Conservation (phyloP, 2,888 invertebrate species). For the Ormyrus pomaceus region DNA sequence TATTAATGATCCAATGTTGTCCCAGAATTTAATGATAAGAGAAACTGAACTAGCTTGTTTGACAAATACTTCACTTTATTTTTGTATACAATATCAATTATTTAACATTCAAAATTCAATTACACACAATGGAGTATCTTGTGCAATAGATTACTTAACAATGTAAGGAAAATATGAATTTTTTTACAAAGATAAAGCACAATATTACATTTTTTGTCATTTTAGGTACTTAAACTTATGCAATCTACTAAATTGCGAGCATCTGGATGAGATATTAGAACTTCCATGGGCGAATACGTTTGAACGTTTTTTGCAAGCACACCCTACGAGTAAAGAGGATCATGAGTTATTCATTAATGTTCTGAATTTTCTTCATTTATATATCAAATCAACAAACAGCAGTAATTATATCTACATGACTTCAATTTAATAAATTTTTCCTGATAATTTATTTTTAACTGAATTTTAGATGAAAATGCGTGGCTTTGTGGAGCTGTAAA, state of each 20-base stretch:
- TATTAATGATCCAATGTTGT: slow-evolving; percentile 61
- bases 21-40: slow-evolving; percentile 64
- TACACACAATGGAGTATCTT: slow-evolving; percentile 79
- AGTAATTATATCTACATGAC: slow-evolving; percentile 58
- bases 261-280: slow-evolving; percentile 72
- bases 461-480: slow-evolving; percentile 55
- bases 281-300: slow-evolving; percentile 82
- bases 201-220: slow-evolving; percentile 27
- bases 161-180: slow-evolving; percentile 75
- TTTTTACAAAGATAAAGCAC: neutral
- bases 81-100: slow-evolving; percentile 78
- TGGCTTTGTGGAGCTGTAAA: slow-evolving; percentile 68
- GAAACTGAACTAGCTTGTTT: slow-evolving; percentile 77
- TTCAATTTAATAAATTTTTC: too few relatives aligned
- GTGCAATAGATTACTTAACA: slow-evolving; percentile 78
- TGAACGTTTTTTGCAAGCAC: slow-evolving; percentile 79
- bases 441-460: neutral
- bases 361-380: slow-evolving; percentile 72
- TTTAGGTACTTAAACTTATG: slow-evolving; percentile 76
- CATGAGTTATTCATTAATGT: slow-evolving; percentile 78
- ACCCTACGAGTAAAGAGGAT: slow-evolving; percentile 82
- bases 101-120: slow-evolving; percentile 81
- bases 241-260: slow-evolving; percentile 69
- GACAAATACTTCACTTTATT: slow-evolving; percentile 77
- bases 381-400: slow-evolving; percentile 64